phyloP scores from a whole-genome alignment of 2,113 vertebrate species.

The Heterocephalus glaber region DNA sequence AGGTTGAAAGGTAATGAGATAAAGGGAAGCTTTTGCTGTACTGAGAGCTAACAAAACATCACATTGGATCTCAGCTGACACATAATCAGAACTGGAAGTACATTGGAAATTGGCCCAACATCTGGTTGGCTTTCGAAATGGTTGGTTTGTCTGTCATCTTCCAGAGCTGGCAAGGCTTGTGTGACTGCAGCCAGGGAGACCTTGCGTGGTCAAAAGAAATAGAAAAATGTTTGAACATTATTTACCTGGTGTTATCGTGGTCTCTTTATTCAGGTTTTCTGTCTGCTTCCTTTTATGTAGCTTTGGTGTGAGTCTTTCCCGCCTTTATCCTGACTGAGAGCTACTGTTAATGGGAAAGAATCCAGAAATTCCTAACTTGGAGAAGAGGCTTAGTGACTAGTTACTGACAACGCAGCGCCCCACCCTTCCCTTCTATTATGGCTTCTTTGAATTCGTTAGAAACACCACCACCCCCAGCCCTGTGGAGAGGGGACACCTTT shows the following conservation, averaged over 20 bases:
- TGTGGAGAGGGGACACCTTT: background rate
- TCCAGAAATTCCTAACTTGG: background rate
- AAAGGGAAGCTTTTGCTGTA: background rate
- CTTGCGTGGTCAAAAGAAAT: background rate
- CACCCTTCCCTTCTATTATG: background rate
- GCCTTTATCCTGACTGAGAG: background rate
- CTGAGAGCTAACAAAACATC: conserved; percentile 11
- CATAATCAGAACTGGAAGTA: conserved; percentile 54
- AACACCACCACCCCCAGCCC: background rate
- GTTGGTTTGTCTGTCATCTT: background rate
- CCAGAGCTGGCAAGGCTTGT: background rate
- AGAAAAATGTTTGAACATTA: background rate
- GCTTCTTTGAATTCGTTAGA: background rate
- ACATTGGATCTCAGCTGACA: conserved; percentile 19
- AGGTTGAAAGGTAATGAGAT: conserved; percentile 41
- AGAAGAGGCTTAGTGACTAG: background rate
- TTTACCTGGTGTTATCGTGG: background rate
- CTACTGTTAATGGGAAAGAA: background rate
- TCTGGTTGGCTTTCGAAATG: conserved; percentile 59
- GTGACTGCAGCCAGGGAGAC: background rate
- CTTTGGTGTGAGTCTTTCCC: background rate
- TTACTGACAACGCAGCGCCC: background rate
- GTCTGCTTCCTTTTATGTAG: background rate
- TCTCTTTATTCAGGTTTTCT: background rate
- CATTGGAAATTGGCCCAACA: conserved; percentile 52